Conservation (phyloP, 2,888 invertebrate species). For the Cheilosia impressa region DNA sequence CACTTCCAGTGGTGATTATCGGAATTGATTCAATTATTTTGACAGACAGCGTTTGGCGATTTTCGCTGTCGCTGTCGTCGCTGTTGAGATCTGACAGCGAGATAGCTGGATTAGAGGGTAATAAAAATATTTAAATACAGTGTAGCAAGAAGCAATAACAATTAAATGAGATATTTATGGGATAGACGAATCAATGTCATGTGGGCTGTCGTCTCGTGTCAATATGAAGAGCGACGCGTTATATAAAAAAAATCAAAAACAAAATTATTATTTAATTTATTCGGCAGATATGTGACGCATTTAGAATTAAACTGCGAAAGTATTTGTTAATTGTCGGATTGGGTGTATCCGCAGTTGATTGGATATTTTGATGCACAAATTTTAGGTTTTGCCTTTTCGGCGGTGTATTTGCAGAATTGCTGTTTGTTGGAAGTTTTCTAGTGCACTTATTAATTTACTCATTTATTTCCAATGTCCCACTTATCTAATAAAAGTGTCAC, state of each 20-base stretch:
- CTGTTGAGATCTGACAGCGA: slow-evolving; percentile 47
- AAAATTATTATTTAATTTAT: slow-evolving; percentile 27
- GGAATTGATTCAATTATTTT: slow-evolving; percentile 71
- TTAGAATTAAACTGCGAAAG: not conserved
- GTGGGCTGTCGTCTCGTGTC: slow-evolving; percentile 67
- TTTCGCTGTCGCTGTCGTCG: not conserved
- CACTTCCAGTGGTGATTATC: slow-evolving; percentile 67
- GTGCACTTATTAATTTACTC: no score
- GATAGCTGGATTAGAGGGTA: slow-evolving; percentile 54
- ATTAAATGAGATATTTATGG: slow-evolving; percentile 70
- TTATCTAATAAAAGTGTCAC: no score
- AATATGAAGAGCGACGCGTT: slow-evolving; percentile 55
- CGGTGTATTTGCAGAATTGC: no score
- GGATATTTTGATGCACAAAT: no score
- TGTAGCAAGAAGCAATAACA: slow-evolving; percentile 64
- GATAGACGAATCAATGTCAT: slow-evolving; percentile 72
- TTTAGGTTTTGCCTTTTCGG: no score
- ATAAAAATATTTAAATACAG: slow-evolving; percentile 45
- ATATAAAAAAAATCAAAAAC: not conserved
- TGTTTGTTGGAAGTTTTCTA: no score
- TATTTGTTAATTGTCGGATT: no score
- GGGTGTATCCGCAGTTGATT: no score
- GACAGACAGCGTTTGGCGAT: slow-evolving; percentile 58
- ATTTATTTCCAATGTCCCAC: no score
- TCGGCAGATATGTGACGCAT: slow-evolving; percentile 6